A percentile compares a stretch with the other conserved stretches of the same genome.
phyloP scores from a whole-genome alignment of 2,113 vertebrate species.

The Eulemur macaco region DNA sequence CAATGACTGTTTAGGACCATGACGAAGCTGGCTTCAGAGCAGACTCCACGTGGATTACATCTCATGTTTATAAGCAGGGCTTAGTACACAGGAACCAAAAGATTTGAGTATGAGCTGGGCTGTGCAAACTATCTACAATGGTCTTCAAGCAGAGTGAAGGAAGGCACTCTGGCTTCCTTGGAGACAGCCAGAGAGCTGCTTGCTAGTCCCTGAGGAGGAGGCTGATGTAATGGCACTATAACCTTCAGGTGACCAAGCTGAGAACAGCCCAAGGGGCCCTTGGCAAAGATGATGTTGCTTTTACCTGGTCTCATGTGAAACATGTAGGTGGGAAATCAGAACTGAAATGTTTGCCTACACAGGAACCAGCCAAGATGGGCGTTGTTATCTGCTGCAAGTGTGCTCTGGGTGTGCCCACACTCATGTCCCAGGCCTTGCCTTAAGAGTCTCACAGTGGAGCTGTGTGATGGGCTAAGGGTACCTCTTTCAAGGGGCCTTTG shows the following conservation, averaged over 20 bases:
- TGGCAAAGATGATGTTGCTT: slow-evolving; percentile 30
- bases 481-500: not conserved
- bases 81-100: slow-evolving; percentile 8
- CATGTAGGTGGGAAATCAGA: slow-evolving; percentile 41
- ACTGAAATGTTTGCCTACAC: not conserved
- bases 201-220: slow-evolving; percentile 1
- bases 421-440: not conserved
- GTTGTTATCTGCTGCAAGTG: not conserved
- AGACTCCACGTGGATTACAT: not conserved
- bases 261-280: slow-evolving; percentile 7
- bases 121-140: not conserved
- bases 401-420: not conserved
- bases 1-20: not conserved
- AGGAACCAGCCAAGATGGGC: not conserved
- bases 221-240: slow-evolving; percentile 52
- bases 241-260: not conserved
- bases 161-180: not conserved
- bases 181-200: slow-evolving; percentile 14
- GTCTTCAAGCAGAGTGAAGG: not conserved
- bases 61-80: not conserved
- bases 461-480: not conserved
- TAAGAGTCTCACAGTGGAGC: not conserved
- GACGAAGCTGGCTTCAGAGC: not conserved
- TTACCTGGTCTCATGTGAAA: slow-evolving; percentile 43
- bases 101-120: not conserved